Evolutionary conservation across 2,797 vertebrate genomes (phyloP).

Genomic region (Coccyzus lansbergi): DNA sequence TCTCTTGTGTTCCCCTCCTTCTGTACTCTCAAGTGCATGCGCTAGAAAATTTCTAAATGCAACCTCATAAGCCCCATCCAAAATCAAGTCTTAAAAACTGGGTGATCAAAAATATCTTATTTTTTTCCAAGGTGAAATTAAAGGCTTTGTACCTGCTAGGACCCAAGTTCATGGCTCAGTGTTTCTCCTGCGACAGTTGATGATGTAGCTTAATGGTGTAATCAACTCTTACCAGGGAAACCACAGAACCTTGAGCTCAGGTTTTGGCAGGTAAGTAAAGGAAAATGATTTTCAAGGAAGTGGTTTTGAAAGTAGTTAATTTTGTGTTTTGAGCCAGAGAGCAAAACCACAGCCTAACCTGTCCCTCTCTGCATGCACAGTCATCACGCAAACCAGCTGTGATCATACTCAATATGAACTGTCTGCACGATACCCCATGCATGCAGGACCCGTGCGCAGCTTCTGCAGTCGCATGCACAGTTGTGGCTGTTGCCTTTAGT

Average conservation of each 20-base stretch:
- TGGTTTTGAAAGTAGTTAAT: not conserved
- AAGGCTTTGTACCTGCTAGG: conserved; percentile 13
- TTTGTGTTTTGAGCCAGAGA: not conserved
- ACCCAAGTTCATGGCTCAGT: conserved; percentile 24
- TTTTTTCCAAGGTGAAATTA: conserved; percentile 8
- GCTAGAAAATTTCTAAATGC: not conserved
- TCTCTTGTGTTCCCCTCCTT: not conserved
- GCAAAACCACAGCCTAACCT: not conserved
- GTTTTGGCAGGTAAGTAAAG: not conserved
- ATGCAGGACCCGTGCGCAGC: fast-evolving
- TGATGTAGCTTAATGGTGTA: not conserved
- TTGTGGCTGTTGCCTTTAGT: fast-evolving
- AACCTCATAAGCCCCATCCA: not conserved
- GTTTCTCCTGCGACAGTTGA: conserved; percentile 26
- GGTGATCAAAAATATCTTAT: not conserved
- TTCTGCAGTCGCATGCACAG: fast-evolving
- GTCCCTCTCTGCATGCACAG: not conserved
- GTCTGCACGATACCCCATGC: fast-evolving
- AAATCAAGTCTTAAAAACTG: not conserved
- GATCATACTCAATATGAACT: not conserved
- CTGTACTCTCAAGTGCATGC: not conserved
- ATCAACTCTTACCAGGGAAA: conserved; percentile 17
- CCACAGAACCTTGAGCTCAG: conserved; percentile 4
- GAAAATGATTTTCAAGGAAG: not conserved
- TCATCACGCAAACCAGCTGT: too few species aligned